phyloP scores from a whole-genome alignment of 64 coral and sea anemone genomes.

The Trachythela sp. region DNA sequence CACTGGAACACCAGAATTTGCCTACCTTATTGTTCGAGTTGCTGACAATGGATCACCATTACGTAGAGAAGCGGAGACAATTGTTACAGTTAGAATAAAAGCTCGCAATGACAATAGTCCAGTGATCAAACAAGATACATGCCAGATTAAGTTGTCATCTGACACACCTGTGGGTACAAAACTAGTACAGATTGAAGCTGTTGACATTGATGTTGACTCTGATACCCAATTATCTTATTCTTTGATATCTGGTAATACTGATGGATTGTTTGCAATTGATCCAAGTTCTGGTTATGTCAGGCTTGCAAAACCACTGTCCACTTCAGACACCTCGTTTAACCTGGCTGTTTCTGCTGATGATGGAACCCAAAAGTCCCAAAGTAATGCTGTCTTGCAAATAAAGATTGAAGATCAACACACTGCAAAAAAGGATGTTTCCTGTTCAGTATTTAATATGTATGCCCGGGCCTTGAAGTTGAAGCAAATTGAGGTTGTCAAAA shows the following conservation, averaged over 20 bases:
- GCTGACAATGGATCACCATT: constrained; percentile 83
- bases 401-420: neutral
- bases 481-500: neutral
- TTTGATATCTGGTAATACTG: constrained; percentile 48
- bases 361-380: neutral
- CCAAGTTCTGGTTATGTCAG: constrained; percentile 55
- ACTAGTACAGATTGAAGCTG: constrained; percentile 54
- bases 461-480: neutral
- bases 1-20: constrained; percentile 63
- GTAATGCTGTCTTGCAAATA: neutral
- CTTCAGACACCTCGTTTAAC: neutral
- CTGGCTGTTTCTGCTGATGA: neutral
- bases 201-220: constrained; percentile 75
- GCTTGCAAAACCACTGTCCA: constrained; percentile 53
- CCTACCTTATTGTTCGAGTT: constrained; percentile 69
- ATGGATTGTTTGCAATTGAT: constrained; percentile 54
- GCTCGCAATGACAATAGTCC: constrained; percentile 78
- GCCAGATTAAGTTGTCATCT: constrained; percentile 50
- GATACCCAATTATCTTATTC: constrained; percentile 2
- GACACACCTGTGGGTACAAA: constrained; percentile 57
- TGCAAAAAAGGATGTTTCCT: neutral
- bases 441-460: neutral
- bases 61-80: constrained; percentile 66
- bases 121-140: constrained; percentile 67
- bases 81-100: constrained; percentile 70